A percentile compares a stretch with the other conserved stretches of the same genome.
These are phyloP conservation scores for Halocynthia aurantium DNA, from an alignment of 23 tunicate genomes.

Conservation along the genomic window DNA sequence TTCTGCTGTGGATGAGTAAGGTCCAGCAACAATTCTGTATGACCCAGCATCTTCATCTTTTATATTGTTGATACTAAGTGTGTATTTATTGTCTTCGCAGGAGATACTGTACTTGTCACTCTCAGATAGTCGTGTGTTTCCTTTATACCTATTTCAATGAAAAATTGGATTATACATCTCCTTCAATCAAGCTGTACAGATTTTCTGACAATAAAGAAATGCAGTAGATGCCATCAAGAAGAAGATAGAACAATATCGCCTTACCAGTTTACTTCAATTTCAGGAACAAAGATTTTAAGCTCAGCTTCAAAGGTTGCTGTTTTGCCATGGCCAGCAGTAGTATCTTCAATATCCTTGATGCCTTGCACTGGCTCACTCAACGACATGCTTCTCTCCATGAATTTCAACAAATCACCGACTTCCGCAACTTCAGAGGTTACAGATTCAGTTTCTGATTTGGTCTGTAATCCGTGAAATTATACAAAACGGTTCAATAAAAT, in stretches of 20 bases:
- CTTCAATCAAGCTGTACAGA: background rate
- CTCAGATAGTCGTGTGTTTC: conserved; percentile 44
- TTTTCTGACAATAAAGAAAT: background rate
- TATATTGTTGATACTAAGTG: conserved; percentile 48
- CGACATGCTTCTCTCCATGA: conserved; percentile 70
- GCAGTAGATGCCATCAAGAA: background rate
- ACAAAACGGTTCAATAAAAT: no score
- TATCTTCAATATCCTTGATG: conserved; percentile 62
- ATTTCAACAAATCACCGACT: conserved; percentile 53
- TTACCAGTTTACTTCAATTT: conserved; percentile 88
- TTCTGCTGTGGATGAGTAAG: conserved; percentile 47
- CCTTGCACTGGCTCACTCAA: conserved; percentile 59
- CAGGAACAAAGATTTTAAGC: conserved; percentile 66
- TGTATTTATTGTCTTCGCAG: conserved; percentile 59
- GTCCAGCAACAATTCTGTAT: conserved; percentile 77
- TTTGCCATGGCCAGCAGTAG: conserved; percentile 41
- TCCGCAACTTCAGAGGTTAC: conserved; percentile 40
- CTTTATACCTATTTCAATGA: conserved; percentile 56
- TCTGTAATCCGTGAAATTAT: background rate
- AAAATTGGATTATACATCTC: background rate
- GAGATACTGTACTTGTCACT: conserved; percentile 61
- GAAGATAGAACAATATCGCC: background rate
- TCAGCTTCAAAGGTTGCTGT: conserved; percentile 72
- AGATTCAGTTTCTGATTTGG: conserved; percentile 12
- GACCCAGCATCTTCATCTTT: conserved; percentile 63